Percentiles rank a stretch among this genome's conserved stretches.
Evolutionary conservation across 2,888 invertebrate species (phyloP).

Genomic region (Nephrotoma flavescens): DNA sequence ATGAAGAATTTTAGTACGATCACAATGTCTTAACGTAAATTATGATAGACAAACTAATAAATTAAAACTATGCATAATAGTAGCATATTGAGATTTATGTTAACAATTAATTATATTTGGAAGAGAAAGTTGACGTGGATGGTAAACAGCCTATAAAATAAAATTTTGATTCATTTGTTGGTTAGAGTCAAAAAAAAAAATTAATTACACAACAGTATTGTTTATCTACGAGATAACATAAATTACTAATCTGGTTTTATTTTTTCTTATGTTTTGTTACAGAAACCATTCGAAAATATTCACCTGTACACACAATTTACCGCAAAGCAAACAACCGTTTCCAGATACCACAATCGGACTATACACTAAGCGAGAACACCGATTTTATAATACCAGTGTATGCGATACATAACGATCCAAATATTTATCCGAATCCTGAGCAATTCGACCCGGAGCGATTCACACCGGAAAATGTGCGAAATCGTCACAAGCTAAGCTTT

Average conservation of each 20-base stretch:
- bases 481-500: constrained; percentile 25
- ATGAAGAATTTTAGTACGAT: no score
- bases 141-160: background rate
- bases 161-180: background rate
- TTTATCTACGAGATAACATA: no score
- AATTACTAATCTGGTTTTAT: background rate
- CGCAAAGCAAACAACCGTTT: constrained; percentile 34
- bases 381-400: constrained; percentile 38
- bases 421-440: constrained; percentile 43
- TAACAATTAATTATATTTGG: no score
- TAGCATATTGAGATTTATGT: no score
- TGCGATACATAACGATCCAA: constrained; percentile 44
- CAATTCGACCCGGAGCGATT: constrained; percentile 47
- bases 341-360: constrained; percentile 30
- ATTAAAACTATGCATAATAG: no score
- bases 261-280: constrained; percentile 10
- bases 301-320: constrained; percentile 34
- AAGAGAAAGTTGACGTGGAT: background rate
- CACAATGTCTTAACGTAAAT: no score
- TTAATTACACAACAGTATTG: no score
- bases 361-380: constrained; percentile 35
- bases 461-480: constrained; percentile 35
- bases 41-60: no score
- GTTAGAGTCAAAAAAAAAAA: no score
- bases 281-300: constrained; percentile 41